Base-by-base conservation (phyloP, 2,113 vertebrate genomes). In the Lichenostomus cassidix region DNA sequence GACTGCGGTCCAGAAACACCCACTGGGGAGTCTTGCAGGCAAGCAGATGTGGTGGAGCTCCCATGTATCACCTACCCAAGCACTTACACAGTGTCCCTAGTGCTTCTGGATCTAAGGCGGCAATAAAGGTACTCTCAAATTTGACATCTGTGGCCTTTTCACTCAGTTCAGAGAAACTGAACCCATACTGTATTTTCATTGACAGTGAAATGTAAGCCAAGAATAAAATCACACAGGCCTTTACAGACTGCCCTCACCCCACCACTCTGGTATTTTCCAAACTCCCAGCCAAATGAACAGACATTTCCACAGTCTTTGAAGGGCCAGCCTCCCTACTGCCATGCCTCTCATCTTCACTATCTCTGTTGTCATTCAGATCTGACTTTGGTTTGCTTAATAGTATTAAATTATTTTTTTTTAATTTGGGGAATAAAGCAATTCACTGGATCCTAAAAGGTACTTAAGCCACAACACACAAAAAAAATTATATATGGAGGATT, bases 181-280 rank as follows among this genome's bases (percentile, higher is more conserved):
- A 86, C 90, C 39, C 27, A 47, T 35, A 52, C 23, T 83, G 22
- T 49, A 62, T 73, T 60, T 87, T 83, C 78, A 92, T 5, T 79
- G 53, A 85, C 50, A 47, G 67, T 42, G 58, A 88, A 94, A 79
- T 24, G 29, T 27, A 77, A 87, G 46, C 62, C 67, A 87, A 87
- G 62, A 89, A 79, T 82, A 82, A 96, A 94, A 82, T 35, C 70
- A 76, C 41, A 46, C 28, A 39, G 70, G 41, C 39, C 85, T 96
- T 95, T 79, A 83, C 50, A 50, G 55, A 14, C 41, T 85, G 46
- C 65, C 74, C 68, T 90, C 74, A 59, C 13, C 31, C 58, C 37
- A 73, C 37, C 74, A 88, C 70, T 47, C 59, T 74, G 82, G 39
- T 90, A 80, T 95, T 92, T 96, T 92, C 91, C 82, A 90, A 84